Base-by-base conservation (phyloP, 2,113 vertebrate genomes). In the Pygoscelis antarcticus region DNA sequence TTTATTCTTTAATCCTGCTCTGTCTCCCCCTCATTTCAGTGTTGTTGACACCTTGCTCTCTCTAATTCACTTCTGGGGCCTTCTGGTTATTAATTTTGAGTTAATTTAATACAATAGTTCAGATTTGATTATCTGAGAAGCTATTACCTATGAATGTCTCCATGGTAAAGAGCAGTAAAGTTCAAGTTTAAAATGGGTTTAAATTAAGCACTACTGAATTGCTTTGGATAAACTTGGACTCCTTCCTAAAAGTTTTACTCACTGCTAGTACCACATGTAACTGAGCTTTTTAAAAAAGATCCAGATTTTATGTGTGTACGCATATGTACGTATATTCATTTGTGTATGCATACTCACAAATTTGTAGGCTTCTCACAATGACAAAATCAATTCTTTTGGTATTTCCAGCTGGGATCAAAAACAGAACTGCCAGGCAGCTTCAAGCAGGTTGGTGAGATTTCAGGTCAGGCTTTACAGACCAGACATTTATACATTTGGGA, bases 61-160 rank as follows among this genome's bases (percentile, higher is more conserved):
- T 93, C 57, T 96, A 84, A 93, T 96, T 94, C 61, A 85, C 49
- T 90, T 90, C 44, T 95, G 69, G 16, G 68, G 17, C 13, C 32
- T 90, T 90, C 51, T 96, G 32, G 30, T 89, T 92, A 94, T 96
- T 93, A 94, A 89, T 96, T 70, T 71, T 87, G 25, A 62, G 27
- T 58, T 97, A 95, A 96, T 88, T 91, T 93, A 95, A 81, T 89
- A 52, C 49, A 74, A 49, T 44, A 76, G 19, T 60, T 91, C 86
- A 58, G 68, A 90, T 97, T 87, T 94, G 36, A 86, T 97, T 96
- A 58, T 86, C 57, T 51, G 71, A 70, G 60, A 65, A 27, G 12
- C 18, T 87, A 40, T 77, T 90, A 81, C 18, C 36, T 36, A 57
- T 83, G 55, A 49, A 62, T 54, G 12, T 77, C 82, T 93, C n/a